Conservation (phyloP, 2,113 vertebrate genomes). For the Saccopteryx bilineata region DNA sequence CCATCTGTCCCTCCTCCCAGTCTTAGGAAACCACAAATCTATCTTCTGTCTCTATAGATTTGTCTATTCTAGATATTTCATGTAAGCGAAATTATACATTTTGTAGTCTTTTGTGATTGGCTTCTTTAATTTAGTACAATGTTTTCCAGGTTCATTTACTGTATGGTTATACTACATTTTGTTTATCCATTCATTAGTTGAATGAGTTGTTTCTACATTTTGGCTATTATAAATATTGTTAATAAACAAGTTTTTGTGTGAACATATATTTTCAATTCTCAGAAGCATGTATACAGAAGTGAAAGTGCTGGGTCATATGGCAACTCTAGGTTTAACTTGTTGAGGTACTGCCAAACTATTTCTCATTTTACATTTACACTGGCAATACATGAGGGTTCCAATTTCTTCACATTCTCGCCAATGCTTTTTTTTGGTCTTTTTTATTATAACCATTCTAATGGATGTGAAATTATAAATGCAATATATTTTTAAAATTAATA, state of each 20-base stretch:
- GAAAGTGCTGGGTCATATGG: neutral
- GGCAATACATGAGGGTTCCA: neutral
- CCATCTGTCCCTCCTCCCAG: neutral
- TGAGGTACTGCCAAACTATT: neutral
- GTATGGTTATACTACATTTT: neutral
- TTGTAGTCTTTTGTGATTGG: neutral
- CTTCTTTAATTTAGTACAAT: neutral
- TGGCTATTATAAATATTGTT: neutral
- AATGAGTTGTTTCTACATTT: neutral
- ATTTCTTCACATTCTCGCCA: neutral
- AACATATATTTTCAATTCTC: neutral
- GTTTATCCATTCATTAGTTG: conserved; percentile 10
- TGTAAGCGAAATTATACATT: neutral
- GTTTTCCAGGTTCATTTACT: conserved; percentile 22
- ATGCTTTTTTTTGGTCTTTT: neutral
- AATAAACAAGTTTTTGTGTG: neutral
- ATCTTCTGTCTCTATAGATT: neutral
- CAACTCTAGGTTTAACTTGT: neutral
- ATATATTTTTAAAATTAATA: neutral
- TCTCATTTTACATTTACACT: neutral
- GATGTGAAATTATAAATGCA: neutral
- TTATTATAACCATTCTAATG: neutral
- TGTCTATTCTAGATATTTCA: neutral
- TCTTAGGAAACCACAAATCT: neutral
- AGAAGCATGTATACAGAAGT: neutral